Conservation (phyloP, 2,113 vertebrate genomes). For the Myiozetetes cayanensis region DNA sequence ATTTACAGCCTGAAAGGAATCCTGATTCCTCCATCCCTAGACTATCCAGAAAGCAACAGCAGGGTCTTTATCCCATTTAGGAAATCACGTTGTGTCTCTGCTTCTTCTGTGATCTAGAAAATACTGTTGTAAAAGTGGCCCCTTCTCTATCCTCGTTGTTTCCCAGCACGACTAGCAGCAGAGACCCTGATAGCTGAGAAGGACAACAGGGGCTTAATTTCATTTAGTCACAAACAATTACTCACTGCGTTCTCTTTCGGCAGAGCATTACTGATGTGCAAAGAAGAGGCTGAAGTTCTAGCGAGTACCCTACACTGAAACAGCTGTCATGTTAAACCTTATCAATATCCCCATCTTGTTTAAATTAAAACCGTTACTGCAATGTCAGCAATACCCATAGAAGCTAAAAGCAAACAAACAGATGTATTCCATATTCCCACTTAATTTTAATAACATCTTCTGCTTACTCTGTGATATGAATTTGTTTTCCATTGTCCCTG, state of each 20-base stretch:
- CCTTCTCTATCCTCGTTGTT: neutral
- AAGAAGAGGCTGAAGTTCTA: neutral
- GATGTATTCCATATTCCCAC: neutral
- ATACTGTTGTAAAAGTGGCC: neutral
- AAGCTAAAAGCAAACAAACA: neutral
- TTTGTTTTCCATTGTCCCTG: neutral
- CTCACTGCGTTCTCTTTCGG: neutral
- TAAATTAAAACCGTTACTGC: neutral
- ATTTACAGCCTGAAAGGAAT: neutral
- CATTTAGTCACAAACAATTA: neutral
- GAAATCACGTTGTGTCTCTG: neutral
- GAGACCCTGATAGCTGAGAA: slow-evolving; percentile 28
- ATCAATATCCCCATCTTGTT: neutral
- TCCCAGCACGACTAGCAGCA: neutral
- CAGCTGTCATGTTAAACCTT: neutral
- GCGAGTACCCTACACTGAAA: neutral
- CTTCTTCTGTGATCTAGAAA: neutral
- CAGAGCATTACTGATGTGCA: neutral
- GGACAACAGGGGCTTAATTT: neutral
- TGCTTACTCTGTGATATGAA: neutral
- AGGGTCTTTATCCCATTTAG: neutral
- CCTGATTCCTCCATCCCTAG: neutral
- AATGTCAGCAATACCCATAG: neutral
- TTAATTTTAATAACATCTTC: neutral
- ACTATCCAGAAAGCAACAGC: neutral